Evolutionary conservation across 2,797 vertebrate species (phyloP).

Genomic region (Apogon talboti): DNA sequence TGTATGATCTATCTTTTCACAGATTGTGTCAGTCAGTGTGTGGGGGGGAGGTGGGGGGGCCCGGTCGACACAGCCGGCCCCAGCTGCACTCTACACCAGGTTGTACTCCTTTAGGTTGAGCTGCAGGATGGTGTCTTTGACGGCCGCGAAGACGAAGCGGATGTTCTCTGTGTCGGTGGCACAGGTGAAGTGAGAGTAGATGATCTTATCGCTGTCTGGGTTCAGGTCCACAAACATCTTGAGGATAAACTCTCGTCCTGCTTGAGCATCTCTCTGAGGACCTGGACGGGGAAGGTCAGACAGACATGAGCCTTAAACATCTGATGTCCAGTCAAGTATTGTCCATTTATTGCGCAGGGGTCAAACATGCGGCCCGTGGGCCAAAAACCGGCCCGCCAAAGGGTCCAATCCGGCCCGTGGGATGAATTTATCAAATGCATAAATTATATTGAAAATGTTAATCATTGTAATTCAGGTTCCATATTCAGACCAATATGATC

Average conservation of each 20-base stretch:
- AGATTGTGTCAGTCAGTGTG: constrained; percentile 84
- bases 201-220: constrained; percentile 97
- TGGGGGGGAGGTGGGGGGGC: constrained; percentile 4
- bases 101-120: constrained; percentile 98
- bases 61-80: constrained; percentile 26
- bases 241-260: constrained; percentile 94
- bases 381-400: no score
- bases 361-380: no score
- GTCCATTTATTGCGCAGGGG: no score
- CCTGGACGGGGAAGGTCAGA: constrained; percentile 74
- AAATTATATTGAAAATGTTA: no score
- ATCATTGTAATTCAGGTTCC: no score
- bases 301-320: no score
- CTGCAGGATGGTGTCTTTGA: constrained; percentile 98
- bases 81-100: constrained; percentile 85
- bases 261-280: constrained; percentile 92
- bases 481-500: no score
- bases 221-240: constrained; percentile 99
- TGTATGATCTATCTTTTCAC: constrained; percentile 80
- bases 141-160: constrained; percentile 95
- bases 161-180: constrained; percentile 98
- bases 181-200: constrained; percentile 98
- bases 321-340: no score
- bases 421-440: no score
- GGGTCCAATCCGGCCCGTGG: no score